Evolutionary conservation across 1,140 invertebrate genomes (phyloP).

Genomic region (Temnothorax nylanderi): DNA sequence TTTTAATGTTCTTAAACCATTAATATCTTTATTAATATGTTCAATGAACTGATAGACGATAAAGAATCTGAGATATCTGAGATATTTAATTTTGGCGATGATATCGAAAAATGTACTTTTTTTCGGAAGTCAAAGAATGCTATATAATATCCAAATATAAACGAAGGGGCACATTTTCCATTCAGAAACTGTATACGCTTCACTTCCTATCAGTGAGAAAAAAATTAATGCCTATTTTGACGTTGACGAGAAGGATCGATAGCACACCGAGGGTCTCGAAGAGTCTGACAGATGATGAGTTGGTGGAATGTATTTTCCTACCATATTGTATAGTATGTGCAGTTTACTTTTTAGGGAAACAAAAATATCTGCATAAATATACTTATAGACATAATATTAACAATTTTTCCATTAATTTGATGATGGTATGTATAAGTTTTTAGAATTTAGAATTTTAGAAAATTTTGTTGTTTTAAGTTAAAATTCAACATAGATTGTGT

Average conservation of each 20-base stretch:
- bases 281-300: slow-evolving; percentile 9
- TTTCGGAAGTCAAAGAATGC: not conserved
- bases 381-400: not conserved
- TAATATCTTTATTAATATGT: not conserved
- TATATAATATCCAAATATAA: not conserved
- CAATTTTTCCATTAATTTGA: not conserved
- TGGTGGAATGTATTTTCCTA: not conserved
- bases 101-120: not conserved
- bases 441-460: not conserved
- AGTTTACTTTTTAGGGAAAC: not conserved
- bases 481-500: not conserved
- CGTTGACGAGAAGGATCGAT: slow-evolving; percentile 19
- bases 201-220: slow-evolving; percentile 43
- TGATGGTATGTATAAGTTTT: not conserved
- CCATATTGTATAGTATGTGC: not conserved
- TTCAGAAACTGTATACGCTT: slow-evolving; percentile 9
- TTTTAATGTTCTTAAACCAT: not conserved
- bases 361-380: not conserved
- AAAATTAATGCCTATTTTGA: slow-evolving; percentile 50
- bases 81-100: not conserved
- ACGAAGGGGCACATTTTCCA: slow-evolving; percentile 22
- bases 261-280: not conserved
- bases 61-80: not conserved
- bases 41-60: not conserved
- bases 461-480: not conserved